Conservation (phyloP, 1,140 invertebrate species). For the Palaemon carinicauda region DNA sequence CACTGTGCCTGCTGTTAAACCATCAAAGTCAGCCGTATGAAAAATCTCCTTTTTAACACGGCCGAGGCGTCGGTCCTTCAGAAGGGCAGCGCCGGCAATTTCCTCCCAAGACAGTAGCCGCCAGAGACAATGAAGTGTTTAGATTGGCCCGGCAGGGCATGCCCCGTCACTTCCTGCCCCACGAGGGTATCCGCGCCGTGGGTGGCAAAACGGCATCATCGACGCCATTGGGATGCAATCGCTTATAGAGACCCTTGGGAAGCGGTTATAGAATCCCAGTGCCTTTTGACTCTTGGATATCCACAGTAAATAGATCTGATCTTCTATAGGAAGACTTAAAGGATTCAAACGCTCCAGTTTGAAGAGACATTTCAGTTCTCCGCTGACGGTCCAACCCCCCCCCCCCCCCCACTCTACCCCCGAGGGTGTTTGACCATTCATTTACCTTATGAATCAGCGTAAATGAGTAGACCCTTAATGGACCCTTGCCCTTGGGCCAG, state of each 20-base stretch:
- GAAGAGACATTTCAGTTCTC: no score
- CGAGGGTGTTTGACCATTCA: slow-evolving; percentile 6
- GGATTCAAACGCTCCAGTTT: no score
- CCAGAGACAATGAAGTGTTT: slow-evolving; percentile 23
- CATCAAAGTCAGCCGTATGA: not conserved
- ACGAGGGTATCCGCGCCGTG: not conserved
- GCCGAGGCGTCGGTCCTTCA: not conserved
- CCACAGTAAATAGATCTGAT: no score
- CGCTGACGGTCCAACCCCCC: not conserved
- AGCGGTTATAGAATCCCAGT: not conserved
- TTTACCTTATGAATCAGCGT: slow-evolving; percentile 51
- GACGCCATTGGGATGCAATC: not conserved
- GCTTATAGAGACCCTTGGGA: no score
- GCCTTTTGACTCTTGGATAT: no score
- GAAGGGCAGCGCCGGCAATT: slow-evolving; percentile 1
- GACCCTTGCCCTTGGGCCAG: not conserved
- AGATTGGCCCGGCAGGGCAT: slow-evolving; percentile 18
- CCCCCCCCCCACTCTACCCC: no score
- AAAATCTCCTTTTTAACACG: not conserved
- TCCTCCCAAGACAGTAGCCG: slow-evolving; percentile 26
- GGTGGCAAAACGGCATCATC: not conserved
- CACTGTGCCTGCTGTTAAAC: not conserved
- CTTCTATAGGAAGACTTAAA: no score
- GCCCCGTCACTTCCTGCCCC: slow-evolving; percentile 20
- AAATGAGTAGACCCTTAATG: not conserved